These are phyloP conservation scores for Chloropsis cyanopogon DNA, from an alignment of 2,113 vertebrate genomes.

Conservation along the genomic window DNA sequence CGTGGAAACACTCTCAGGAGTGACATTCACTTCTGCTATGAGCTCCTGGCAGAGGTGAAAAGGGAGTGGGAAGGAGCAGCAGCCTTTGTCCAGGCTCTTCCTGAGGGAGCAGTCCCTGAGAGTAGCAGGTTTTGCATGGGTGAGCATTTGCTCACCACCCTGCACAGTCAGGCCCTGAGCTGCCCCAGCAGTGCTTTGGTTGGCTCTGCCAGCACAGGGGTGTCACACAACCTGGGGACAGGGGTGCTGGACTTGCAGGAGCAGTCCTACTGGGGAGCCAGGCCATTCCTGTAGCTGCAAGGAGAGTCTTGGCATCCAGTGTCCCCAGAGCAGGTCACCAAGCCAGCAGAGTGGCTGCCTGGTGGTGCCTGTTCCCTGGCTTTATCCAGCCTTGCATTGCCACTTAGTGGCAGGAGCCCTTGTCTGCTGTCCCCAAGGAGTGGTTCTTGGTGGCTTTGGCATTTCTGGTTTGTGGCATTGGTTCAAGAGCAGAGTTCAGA, in stretches of 20 bases:
- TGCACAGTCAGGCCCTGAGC: not conserved
- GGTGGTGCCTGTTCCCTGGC: not conserved
- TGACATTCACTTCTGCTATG: not conserved
- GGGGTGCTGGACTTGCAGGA: not conserved
- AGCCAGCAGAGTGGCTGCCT: not conserved
- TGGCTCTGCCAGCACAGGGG: not conserved
- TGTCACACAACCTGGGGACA: not conserved
- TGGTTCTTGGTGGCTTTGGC: not conserved
- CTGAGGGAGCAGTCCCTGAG: not conserved
- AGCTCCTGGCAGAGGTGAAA: not conserved
- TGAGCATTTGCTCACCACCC: not conserved
- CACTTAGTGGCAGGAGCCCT: conserved; percentile 38
- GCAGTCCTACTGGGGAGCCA: not conserved
- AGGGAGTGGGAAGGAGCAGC: not conserved
- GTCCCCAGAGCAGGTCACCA: not conserved
- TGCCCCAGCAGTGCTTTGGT: not conserved
- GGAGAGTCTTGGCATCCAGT: not conserved
- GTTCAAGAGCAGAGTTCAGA: not conserved
- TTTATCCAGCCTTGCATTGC: conserved; percentile 42
- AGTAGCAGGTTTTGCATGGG: not conserved
- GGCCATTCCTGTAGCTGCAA: not conserved
- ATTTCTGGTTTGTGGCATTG: not conserved
- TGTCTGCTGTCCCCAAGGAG: not conserved
- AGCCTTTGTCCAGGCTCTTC: not conserved
- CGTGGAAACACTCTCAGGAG: not conserved